Evolutionary conservation across 2,888 invertebrate species (phyloP).

Genomic region (Drosophila maculinotata): DNA sequence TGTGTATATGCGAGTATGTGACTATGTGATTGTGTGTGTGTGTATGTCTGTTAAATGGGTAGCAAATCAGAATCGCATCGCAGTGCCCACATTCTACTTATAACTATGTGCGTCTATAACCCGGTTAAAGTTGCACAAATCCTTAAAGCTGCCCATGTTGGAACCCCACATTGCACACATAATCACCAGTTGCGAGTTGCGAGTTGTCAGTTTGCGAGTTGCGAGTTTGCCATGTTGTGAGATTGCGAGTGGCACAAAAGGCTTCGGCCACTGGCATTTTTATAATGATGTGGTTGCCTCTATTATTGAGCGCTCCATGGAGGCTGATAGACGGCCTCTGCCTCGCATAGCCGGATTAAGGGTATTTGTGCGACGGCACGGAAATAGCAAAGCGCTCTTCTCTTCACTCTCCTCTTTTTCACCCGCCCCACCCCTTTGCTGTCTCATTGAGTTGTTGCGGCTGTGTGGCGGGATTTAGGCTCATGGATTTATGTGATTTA

Average conservation of each 20-base stretch:
- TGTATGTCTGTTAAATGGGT: constrained; percentile 21
- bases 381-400: constrained; percentile 36
- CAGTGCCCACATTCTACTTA: constrained; percentile 14
- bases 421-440: not conserved
- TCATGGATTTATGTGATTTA: constrained; percentile 57
- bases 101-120: constrained; percentile 12
- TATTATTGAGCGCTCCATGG: constrained; percentile 47
- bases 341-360: constrained; percentile 52
- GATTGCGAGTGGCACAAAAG: constrained; percentile 18
- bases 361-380: constrained; percentile 58
- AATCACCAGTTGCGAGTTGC: constrained; percentile 40
- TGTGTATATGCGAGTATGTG: not conserved
- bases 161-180: constrained; percentile 16
- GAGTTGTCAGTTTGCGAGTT: too few relatives aligned
- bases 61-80: constrained; percentile 29
- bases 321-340: constrained; percentile 8
- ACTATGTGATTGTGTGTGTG: not conserved
- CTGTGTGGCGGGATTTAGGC: constrained; percentile 35
- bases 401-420: not conserved
- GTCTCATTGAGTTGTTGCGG: not conserved
- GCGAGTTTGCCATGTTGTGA: constrained; percentile 10
- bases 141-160: constrained; percentile 51
- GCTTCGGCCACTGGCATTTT: constrained; percentile 40
- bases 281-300: constrained; percentile 58
- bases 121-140: constrained; percentile 53